Conservation (phyloP, 2,113 vertebrate genomes). For the Speoplatyrhinus poulsoni region DNA sequence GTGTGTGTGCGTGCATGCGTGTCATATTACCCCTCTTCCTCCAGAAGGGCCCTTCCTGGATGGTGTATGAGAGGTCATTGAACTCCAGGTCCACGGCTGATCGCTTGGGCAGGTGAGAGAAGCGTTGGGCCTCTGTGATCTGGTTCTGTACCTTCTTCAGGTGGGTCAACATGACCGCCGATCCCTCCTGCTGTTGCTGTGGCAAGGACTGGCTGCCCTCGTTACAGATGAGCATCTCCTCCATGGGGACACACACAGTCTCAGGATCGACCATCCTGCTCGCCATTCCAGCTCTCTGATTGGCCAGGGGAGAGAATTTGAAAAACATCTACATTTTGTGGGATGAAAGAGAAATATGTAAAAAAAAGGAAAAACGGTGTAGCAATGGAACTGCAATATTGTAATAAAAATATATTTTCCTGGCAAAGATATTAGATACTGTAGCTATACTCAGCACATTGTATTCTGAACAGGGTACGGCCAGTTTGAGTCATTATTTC, state of each 20-base stretch:
- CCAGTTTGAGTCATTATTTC: too few species aligned
- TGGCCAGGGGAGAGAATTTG: neutral
- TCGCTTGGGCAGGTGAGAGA: conserved; percentile 92
- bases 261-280: conserved; percentile 78
- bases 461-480: too few species aligned
- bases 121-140: conserved; percentile 90
- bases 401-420: too few species aligned
- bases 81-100: conserved; percentile 94
- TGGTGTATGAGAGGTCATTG: conserved; percentile 89
- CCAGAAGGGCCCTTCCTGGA: conserved; percentile 93
- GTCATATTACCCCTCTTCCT: conserved; percentile 92
- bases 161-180: conserved; percentile 48
- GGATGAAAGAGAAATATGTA: neutral
- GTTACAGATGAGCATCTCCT: conserved; percentile 73
- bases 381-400: too few species aligned
- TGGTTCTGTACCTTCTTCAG: conserved; percentile 96
- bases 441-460: too few species aligned
- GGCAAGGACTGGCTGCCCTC: conserved; percentile 25
- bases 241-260: conserved; percentile 81
- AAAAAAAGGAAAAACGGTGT: too few species aligned
- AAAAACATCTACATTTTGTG: neutral
- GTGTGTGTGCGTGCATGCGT: neutral
- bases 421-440: too few species aligned
- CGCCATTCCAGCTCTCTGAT: conserved; percentile 57
- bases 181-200: too few species aligned